phyloP scores from a whole-genome alignment of 1,140 invertebrate genomes.

The Ceratosolen fusciceps region DNA sequence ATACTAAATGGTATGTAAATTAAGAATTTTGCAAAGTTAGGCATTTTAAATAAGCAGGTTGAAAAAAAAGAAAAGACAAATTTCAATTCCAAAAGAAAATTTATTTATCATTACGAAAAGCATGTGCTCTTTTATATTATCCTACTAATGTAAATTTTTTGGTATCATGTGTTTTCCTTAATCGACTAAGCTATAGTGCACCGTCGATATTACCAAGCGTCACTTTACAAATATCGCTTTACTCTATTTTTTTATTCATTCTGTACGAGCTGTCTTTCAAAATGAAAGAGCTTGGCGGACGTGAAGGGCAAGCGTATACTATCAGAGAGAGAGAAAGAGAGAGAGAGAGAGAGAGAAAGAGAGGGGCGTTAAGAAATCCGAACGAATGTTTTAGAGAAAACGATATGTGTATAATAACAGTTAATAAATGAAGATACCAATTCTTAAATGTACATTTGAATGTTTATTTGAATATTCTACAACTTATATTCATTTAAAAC shows the following conservation, averaged over 20 bases:
- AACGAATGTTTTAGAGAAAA: background rate
- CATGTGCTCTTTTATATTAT: conserved; percentile 32
- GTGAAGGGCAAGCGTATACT: background rate
- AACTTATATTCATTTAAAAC: background rate
- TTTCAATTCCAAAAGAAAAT: no score
- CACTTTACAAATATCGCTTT: conserved; percentile 17
- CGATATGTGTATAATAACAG: no score
- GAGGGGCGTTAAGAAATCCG: background rate
- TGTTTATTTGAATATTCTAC: background rate
- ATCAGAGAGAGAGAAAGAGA: conserved; percentile 25
- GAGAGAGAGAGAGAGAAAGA: background rate
- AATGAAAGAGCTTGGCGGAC: background rate
- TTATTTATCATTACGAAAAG: conserved; percentile 14
- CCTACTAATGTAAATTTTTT: background rate
- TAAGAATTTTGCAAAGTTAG: no score
- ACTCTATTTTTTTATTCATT: background rate
- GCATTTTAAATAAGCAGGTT: no score
- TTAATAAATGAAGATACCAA: no score
- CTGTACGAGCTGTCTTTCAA: background rate
- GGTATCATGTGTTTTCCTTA: conserved; percentile 50
- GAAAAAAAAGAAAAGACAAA: no score
- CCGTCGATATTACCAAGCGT: conserved; percentile 43
- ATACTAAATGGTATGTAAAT: no score
- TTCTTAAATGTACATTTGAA: no score
- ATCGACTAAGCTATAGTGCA: conserved; percentile 49